phyloP scores from a whole-genome alignment of 2,113 vertebrate genomes.

The Sander lucioperca region DNA sequence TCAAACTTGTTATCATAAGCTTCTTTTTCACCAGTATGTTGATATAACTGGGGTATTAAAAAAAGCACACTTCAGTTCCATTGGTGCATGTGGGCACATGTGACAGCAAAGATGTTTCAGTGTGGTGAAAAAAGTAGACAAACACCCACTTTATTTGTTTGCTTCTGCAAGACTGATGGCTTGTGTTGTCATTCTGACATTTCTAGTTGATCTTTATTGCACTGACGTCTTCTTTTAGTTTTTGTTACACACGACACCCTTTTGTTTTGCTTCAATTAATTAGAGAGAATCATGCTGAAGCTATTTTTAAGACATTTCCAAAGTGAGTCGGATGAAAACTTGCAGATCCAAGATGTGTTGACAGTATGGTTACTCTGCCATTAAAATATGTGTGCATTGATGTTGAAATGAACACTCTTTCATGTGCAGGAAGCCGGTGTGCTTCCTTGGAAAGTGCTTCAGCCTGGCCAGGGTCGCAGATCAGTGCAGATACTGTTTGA shows the following conservation, averaged over 20 bases:
- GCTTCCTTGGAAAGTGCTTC: conserved; percentile 35
- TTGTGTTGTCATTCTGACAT: conserved; percentile 25
- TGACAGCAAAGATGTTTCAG: conserved; percentile 4
- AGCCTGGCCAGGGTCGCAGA: conserved; percentile 38
- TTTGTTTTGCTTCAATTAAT: conserved; percentile 26
- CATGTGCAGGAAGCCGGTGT: background rate
- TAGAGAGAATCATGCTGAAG: background rate
- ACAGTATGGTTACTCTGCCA: conserved; percentile 27
- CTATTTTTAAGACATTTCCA: conserved; percentile 47
- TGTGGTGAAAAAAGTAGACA: conserved; percentile 2
- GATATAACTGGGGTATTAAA: conserved; percentile 3
- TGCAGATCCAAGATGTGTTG: conserved; percentile 36
- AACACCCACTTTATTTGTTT: conserved; percentile 37
- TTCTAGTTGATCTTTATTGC: conserved; percentile 4
- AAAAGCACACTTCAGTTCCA: conserved; percentile 2
- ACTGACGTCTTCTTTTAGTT: background rate
- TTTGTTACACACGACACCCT: background rate
- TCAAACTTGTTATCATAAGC: conserved; percentile 52
- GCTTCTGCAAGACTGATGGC: conserved; percentile 12
- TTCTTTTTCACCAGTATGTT: conserved; percentile 19
- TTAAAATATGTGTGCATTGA: conserved; percentile 32
- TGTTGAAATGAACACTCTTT: conserved; percentile 22
- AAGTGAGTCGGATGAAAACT: conserved; percentile 37
- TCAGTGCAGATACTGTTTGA: conserved; percentile 51
- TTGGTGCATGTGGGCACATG: background rate